A percentile compares a stretch with the other conserved stretches of the same genome.
Conservation (phyloP, 2,113 vertebrate genomes). For the Raphicerus campestris region DNA sequence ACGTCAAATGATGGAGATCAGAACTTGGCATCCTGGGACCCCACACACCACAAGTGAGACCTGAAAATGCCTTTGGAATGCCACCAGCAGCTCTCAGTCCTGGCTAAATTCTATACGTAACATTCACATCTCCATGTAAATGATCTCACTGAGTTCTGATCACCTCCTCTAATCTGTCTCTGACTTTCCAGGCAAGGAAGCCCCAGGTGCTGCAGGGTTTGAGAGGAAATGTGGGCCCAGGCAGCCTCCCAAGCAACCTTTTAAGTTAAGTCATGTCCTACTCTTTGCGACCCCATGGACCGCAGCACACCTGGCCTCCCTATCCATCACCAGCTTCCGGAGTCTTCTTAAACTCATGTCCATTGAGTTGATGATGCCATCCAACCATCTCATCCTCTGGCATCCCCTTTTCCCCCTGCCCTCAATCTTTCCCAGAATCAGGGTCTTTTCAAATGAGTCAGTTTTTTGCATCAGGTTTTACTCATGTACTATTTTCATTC, state of each 20-base stretch:
- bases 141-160: accelerated
- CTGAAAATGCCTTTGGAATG: accelerated
- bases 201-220: background rate
- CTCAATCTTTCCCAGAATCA: too few relatives aligned
- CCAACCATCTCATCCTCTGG: too few relatives aligned
- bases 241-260: background rate
- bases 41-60: accelerated
- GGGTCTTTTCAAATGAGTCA: too few relatives aligned
- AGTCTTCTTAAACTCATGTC: too few relatives aligned
- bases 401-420: too few relatives aligned
- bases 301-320: too few relatives aligned
- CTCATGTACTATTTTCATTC: background rate
- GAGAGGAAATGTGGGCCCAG: background rate
- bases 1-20: background rate
- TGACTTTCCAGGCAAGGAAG: accelerated
- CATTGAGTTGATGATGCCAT: too few relatives aligned
- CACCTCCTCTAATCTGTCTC: accelerated
- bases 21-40: accelerated
- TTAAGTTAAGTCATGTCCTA: too few relatives aligned
- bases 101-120: background rate
- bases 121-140: background rate
- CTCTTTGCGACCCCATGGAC: too few relatives aligned
- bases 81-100: accelerated
- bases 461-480: too few relatives aligned
- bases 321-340: too few relatives aligned